These are phyloP conservation scores for Cyanoliseus patagonus DNA, from an alignment of 2,113 vertebrate genomes.

Conservation along the genomic window DNA sequence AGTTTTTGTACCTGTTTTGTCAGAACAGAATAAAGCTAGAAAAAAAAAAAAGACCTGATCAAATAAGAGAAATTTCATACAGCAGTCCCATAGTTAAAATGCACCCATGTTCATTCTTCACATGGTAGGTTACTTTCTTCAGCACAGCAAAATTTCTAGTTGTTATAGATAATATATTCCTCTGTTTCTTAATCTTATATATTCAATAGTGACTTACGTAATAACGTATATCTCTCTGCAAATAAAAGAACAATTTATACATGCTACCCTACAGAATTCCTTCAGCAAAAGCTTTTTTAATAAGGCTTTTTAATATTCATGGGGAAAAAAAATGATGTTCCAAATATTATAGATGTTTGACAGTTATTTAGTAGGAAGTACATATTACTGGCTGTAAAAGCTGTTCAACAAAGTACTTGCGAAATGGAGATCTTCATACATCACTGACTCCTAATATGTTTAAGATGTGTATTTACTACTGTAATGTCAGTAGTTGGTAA, in stretches of 20 bases:
- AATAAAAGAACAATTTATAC: neutral
- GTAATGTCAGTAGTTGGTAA: neutral
- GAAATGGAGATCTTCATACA: neutral
- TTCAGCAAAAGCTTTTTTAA: neutral
- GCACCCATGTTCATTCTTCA: neutral
- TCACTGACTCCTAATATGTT: neutral
- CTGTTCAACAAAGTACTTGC: neutral
- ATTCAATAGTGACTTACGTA: neutral
- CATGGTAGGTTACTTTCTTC: neutral
- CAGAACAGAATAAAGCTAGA: neutral
- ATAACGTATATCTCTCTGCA: neutral
- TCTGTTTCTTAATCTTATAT: neutral
- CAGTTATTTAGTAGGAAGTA: neutral
- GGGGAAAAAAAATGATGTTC: neutral
- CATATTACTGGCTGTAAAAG: neutral
- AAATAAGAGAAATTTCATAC: neutral
- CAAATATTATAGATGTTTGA: neutral
- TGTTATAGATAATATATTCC: neutral
- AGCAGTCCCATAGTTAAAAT: neutral
- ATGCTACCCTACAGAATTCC: neutral
- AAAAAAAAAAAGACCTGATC: neutral
- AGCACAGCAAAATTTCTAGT: neutral
- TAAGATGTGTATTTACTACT: neutral
- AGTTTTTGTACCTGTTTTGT: neutral
- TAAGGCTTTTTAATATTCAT: neutral